phyloP scores from a whole-genome alignment of 2,797 vertebrate genomes.

The Balearica regulorum region DNA sequence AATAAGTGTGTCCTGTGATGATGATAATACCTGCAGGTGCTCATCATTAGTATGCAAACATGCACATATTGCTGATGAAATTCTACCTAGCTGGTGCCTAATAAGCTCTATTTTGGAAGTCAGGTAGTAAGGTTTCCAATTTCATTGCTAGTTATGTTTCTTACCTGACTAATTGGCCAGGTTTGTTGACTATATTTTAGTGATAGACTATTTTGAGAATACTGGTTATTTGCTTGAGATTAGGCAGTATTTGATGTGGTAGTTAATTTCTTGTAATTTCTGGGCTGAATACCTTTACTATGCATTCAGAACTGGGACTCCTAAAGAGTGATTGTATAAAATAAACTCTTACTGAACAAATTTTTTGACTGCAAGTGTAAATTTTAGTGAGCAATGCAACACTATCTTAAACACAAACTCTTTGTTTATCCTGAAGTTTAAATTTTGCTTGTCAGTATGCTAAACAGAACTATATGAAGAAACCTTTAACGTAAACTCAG shows the following conservation, averaged over 20 bases:
- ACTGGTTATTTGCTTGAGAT: neutral
- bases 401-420: neutral
- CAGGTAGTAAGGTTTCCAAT: neutral
- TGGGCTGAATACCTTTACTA: neutral
- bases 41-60: neutral
- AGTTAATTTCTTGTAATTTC: neutral
- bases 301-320: neutral
- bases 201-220: neutral
- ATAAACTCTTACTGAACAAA: neutral
- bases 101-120: neutral
- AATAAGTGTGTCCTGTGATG: neutral
- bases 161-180: neutral
- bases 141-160: neutral
- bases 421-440: neutral
- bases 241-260: neutral
- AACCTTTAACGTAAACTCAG: neutral
- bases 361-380: neutral
- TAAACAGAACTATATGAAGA: neutral
- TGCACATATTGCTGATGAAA: neutral
- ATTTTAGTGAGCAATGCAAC: neutral
- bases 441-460: neutral
- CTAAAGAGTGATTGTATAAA: neutral
- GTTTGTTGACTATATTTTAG: neutral
- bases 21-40: neutral
- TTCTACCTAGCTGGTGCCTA: neutral